phyloP scores from a whole-genome alignment of 1,140 invertebrate species.

The Vollenhovia emeryi region DNA sequence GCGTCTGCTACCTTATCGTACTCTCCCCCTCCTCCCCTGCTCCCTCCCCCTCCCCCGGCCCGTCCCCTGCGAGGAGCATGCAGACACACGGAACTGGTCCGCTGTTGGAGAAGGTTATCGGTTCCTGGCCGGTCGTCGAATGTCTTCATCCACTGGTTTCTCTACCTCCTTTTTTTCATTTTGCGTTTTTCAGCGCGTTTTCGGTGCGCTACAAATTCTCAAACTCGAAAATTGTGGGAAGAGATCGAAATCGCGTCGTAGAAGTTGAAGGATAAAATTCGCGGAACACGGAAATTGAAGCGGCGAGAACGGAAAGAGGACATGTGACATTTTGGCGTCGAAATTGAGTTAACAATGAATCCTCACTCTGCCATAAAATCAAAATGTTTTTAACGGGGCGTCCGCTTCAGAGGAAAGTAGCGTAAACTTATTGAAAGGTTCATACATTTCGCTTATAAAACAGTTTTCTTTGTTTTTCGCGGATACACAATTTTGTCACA shows the following conservation, averaged over 20 bases:
- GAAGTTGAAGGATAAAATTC: background rate
- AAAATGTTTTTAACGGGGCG: too few species aligned
- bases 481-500: too few species aligned
- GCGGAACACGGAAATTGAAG: background rate
- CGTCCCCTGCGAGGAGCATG: background rate
- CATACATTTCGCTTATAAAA: too few species aligned
- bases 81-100: background rate
- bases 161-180: background rate
- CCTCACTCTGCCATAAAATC: too few species aligned
- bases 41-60: background rate
- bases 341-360: too few species aligned
- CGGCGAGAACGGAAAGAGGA: too few species aligned
- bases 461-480: too few species aligned
- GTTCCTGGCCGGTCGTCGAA: background rate
- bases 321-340: too few species aligned
- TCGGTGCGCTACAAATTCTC: background rate
- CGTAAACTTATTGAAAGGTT: too few species aligned
- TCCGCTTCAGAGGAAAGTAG: too few species aligned
- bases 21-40: background rate
- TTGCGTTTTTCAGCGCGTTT: background rate
- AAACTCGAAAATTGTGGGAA: background rate
- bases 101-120: constrained; percentile 27
- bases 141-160: background rate
- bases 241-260: background rate
- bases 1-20: constrained; percentile 43